Evolutionary conservation across 2,797 vertebrate genomes (phyloP), one percentile per base, ranked within the genome.

Genomic region (Galago senegalensis): DNA sequence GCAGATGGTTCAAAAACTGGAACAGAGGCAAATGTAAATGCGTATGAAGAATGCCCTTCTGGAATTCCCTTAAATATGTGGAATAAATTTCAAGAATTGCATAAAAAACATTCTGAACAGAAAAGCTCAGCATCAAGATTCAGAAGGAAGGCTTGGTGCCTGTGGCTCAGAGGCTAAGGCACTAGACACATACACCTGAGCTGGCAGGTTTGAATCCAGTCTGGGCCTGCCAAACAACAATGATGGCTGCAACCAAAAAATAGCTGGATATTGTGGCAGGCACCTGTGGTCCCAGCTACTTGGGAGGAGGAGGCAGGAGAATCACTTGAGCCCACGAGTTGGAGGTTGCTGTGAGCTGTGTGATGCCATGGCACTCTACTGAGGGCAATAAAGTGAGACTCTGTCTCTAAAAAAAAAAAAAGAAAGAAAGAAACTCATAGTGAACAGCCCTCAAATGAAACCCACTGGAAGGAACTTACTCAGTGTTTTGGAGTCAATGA

Each of bases 401-500:
- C 37, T 23, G 31, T 81, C 70, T 58, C 40, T 96, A 95, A 40
- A 40, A 40, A 40, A 40, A 40, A 40, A 40, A 40, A 5, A 40
- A 40, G 40, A 40, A 40, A 40, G 40, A 40, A 40, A 40, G 40
- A 5, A 40, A 40, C 97, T 95, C 99, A 97, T 92, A 98, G 99
- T 97, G 92, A 82, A 67, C 98, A 98, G 92, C 97, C 98, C 93
- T 97, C 97, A 97, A 98, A 56, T 93, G 98, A 99, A 98, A 98
- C 99, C 76, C 99, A 98, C 65, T 99, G 99, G 99, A 98, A 99
- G 96, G 99, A 99, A 92, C 99, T 99, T 85, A 99, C 99, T 94
- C 99, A 99, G 92, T 99, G 99, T 98, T 99, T 99, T 98, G 99
- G 99, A 98, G 98, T 99, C 98, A 99, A 99, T 98, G 99, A 99